Evolutionary conservation across 64 coral and sea anemone species (phyloP).

Genomic region (Actinia tenebrosa): DNA sequence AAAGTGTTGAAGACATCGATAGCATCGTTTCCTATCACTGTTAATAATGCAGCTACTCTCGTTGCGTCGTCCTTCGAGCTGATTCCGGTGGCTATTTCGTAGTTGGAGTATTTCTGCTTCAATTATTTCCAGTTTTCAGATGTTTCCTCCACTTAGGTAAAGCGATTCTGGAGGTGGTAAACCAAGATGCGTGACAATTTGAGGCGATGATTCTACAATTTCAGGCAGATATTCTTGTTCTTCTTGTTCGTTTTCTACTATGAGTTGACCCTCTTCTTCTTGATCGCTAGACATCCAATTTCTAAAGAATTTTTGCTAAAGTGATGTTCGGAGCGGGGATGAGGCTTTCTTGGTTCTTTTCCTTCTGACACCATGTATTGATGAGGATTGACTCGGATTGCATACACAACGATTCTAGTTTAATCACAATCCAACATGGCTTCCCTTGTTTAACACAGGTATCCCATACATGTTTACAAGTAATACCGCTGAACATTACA

Average conservation of each 20-base stretch:
- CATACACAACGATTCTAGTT: neutral
- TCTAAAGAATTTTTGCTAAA: neutral
- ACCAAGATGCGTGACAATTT: conserved; percentile 15
- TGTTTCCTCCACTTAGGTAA: conserved; percentile 23
- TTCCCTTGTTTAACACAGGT: no score
- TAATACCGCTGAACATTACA: neutral
- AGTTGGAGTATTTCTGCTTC: neutral
- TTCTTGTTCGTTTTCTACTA: neutral
- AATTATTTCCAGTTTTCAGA: neutral
- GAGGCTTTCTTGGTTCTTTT: conserved; percentile 4
- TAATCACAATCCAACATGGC: neutral
- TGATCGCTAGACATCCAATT: conserved; percentile 1
- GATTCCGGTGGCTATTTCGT: neutral
- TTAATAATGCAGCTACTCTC: conserved; percentile 2
- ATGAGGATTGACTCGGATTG: no score
- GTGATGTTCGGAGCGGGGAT: neutral
- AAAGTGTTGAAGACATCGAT: conserved; percentile 35
- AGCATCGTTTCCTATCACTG: conserved; percentile 1
- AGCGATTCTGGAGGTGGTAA: conserved; percentile 20
- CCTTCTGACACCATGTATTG: neutral
- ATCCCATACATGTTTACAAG: no score
- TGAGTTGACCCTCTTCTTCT: neutral
- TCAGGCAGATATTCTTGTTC: neutral
- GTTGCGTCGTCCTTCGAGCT: neutral
- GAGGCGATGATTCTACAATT: neutral